Evolutionary conservation across 2,113 vertebrate genomes (phyloP).

Genomic region (Melanostigma gelatinosum): DNA sequence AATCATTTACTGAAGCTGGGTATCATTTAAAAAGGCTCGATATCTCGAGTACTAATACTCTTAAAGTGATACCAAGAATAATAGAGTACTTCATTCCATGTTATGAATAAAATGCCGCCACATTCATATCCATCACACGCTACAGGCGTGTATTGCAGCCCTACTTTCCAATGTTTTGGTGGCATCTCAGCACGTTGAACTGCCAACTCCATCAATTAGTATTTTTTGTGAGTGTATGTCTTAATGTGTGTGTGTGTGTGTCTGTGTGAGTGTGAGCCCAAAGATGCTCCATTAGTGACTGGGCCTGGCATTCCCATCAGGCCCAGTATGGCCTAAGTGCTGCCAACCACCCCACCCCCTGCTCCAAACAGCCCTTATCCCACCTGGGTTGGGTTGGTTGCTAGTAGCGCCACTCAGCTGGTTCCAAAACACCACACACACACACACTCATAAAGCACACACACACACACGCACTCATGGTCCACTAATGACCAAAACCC

Average conservation of each 20-base stretch:
- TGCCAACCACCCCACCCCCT: constrained; percentile 35
- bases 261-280: constrained; percentile 38
- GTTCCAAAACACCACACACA: constrained; percentile 55
- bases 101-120: no score
- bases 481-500: constrained; percentile 79
- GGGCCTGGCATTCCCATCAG: constrained; percentile 77
- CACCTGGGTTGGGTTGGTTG: constrained; percentile 70
- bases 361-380: constrained; percentile 50
- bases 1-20: not conserved
- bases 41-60: no score
- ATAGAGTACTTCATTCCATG: no score
- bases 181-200: no score
- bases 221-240: constrained; percentile 10
- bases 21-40: no score
- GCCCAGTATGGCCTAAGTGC: constrained; percentile 71
- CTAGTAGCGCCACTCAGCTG: constrained; percentile 67
- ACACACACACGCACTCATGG: constrained; percentile 47
- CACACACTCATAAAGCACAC: constrained; percentile 36
- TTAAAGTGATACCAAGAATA: no score
- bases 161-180: no score
- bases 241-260: constrained; percentile 2
- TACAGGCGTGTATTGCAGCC: no score
- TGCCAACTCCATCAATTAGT: not conserved
- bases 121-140: no score
- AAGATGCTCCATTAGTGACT: constrained; percentile 78